Conservation (phyloP, 1,140 invertebrate species). For the Atopsyche davidsoni region DNA sequence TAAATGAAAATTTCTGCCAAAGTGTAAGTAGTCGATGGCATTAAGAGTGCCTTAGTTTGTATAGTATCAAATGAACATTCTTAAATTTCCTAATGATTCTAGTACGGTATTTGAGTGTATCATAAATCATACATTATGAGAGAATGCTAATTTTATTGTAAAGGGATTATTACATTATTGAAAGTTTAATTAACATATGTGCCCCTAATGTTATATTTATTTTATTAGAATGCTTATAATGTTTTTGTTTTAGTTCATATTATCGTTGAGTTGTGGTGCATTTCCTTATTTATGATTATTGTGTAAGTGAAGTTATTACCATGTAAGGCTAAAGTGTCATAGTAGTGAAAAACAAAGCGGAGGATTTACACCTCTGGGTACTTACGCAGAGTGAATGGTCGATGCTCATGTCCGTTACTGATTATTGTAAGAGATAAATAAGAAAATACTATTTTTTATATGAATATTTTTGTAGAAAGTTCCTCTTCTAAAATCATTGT, state of each 20-base stretch:
- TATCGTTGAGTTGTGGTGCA: constrained; percentile 14
- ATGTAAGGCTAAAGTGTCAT: constrained; percentile 15
- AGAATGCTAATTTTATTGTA: too few species aligned
- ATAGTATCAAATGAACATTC: constrained; percentile 11
- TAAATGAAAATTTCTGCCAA: constrained; percentile 27
- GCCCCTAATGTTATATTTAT: too few species aligned
- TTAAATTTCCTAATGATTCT: too few species aligned
- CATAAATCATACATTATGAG: too few species aligned
- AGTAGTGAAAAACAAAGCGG: constrained; percentile 8
- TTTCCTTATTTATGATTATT: constrained; percentile 20
- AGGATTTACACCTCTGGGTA: constrained; percentile 13
- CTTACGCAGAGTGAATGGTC: constrained; percentile 18
- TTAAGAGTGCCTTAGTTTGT: constrained; percentile 25
- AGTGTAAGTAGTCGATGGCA: constrained; percentile 26
- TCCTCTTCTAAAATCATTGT: constrained; percentile 17
- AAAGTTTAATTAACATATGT: too few species aligned
- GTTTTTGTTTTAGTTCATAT: too few species aligned
- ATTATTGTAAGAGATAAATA: constrained; percentile 8
- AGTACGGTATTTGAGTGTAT: too few species aligned
- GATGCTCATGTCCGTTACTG: constrained; percentile 14
- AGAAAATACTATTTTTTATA: constrained; percentile 22
- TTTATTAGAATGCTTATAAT: too few species aligned
- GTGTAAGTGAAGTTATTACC: constrained; percentile 20
- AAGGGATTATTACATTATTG: too few species aligned
- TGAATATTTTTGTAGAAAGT: constrained; percentile 21